Percentiles rank a stretch among this genome's conserved stretches.
Evolutionary conservation across 2,888 invertebrate species (phyloP).

Genomic region (Drosophila quasianomalipes): DNA sequence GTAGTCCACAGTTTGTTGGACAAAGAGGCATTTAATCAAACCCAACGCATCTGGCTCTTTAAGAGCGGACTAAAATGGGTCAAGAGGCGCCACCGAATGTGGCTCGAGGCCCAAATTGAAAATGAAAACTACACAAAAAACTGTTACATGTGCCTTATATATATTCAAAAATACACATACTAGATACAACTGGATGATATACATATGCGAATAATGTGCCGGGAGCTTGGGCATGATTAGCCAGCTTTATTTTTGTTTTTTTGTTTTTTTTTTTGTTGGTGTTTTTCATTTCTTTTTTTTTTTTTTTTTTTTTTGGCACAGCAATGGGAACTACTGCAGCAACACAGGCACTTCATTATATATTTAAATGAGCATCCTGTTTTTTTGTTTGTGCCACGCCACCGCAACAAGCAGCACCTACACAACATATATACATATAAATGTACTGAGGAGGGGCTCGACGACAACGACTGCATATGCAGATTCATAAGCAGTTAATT

Average conservation of each 20-base stretch:
- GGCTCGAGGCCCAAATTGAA: constrained; percentile 29
- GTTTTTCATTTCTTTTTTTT: neutral
- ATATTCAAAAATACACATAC: constrained; percentile 1
- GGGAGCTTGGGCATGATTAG: constrained; percentile 65
- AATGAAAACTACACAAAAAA: constrained; percentile 65
- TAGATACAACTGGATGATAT: constrained; percentile 6
- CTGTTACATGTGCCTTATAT: constrained; percentile 66
- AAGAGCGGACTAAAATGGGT: constrained; percentile 62
- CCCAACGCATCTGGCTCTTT: constrained; percentile 33
- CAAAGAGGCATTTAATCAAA: constrained; percentile 47
- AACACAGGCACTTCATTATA: constrained; percentile 81
- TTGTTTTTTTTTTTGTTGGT: neutral
- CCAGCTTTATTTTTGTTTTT: constrained; percentile 30
- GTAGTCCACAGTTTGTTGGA: constrained; percentile 11
- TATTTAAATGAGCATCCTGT: constrained; percentile 82
- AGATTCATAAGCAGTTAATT: constrained; percentile 82
- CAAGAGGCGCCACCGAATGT: constrained; percentile 53
- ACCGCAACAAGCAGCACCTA: constrained; percentile 70
- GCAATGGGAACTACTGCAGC: constrained; percentile 57
- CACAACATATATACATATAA: constrained; percentile 42
- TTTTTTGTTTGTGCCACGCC: constrained; percentile 51
- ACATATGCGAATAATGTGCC: constrained; percentile 13
- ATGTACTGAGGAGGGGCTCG: constrained; percentile 15
- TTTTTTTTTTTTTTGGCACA: constrained; percentile 21
- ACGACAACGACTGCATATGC: constrained; percentile 67